These are phyloP conservation scores for Cephalopachus bancanus DNA, from an alignment of 2,797 vertebrate species.

Conservation along the genomic window DNA sequence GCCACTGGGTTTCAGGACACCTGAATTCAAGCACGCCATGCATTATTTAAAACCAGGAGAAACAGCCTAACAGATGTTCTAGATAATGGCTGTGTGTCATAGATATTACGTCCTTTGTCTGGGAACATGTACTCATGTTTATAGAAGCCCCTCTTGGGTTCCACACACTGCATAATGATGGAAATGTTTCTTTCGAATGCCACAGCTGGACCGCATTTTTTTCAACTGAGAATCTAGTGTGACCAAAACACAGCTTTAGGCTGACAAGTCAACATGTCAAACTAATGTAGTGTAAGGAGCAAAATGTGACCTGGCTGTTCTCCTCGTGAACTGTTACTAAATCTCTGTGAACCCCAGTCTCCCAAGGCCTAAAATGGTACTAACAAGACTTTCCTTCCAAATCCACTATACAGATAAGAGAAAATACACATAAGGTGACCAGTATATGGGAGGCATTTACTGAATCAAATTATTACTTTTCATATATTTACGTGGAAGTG, in stretches of 20 bases:
- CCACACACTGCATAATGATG: slow-evolving; percentile 37
- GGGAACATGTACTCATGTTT: slow-evolving; percentile 74
- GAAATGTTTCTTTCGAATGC: slow-evolving; percentile 56
- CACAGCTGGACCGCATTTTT: neutral
- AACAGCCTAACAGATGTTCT: slow-evolving; percentile 75
- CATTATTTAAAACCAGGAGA: slow-evolving; percentile 67
- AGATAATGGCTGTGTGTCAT: slow-evolving; percentile 66
- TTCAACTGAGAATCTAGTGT: slow-evolving; percentile 37
- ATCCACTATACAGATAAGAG: neutral
- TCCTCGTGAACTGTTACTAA: neutral
- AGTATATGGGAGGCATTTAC: neutral
- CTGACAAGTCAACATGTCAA: neutral
- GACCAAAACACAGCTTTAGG: neutral
- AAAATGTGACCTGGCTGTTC: fast-evolving
- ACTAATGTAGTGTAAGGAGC: neutral
- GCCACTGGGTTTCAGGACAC: slow-evolving; percentile 5
- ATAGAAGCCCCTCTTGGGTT: slow-evolving; percentile 65
- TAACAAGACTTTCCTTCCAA: neutral
- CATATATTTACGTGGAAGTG: neutral
- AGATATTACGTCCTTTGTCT: slow-evolving; percentile 68
- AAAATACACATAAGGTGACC: neutral
- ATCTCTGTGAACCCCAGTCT: neutral
- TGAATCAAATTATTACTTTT: neutral
- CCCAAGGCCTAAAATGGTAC: neutral
- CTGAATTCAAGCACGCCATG: neutral